These are phyloP conservation scores for Macrobrachium rosenbergii DNA, from an alignment of 1,140 invertebrate species.

Conservation along the genomic window DNA sequence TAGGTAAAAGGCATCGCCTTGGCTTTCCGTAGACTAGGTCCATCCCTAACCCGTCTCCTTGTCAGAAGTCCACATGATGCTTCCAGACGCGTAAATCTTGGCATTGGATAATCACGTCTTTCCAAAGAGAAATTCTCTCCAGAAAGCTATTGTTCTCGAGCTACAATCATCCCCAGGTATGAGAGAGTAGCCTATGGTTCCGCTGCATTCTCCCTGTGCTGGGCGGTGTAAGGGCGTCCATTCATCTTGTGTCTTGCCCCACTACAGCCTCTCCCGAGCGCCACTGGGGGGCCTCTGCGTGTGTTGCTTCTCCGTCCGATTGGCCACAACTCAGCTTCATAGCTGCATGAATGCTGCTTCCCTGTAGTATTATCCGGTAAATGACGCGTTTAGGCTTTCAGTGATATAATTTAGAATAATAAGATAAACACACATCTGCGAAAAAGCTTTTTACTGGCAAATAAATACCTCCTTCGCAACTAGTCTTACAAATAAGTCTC, in stretches of 20 bases:
- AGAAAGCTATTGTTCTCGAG: neutral
- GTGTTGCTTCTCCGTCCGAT: constrained; percentile 33
- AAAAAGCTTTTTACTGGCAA: too few relatives aligned
- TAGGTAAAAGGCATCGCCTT: too few relatives aligned
- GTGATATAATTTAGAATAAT: neutral
- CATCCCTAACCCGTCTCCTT: too few relatives aligned
- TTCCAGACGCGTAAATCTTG: too few relatives aligned
- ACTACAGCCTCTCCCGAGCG: constrained; percentile 47
- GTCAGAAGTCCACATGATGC: too few relatives aligned
- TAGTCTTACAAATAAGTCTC: too few relatives aligned
- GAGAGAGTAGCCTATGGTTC: constrained; percentile 15
- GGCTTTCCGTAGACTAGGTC: too few relatives aligned
- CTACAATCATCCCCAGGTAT: constrained; percentile 40
- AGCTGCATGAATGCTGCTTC: too few relatives aligned
- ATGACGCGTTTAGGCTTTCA: too few relatives aligned
- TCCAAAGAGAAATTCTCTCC: neutral
- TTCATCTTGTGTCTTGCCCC: constrained; percentile 54
- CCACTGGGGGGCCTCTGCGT: constrained; percentile 39
- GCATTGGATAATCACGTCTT: neutral
- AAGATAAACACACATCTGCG: too few relatives aligned
- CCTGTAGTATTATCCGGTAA: neutral
- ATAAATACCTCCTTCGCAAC: too few relatives aligned
- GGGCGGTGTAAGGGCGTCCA: constrained; percentile 53
- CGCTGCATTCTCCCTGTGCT: constrained; percentile 55
- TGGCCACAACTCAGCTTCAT: neutral